Evolutionary conservation across 2,888 invertebrate genomes (phyloP).

Genomic region (Oithona nana): DNA sequence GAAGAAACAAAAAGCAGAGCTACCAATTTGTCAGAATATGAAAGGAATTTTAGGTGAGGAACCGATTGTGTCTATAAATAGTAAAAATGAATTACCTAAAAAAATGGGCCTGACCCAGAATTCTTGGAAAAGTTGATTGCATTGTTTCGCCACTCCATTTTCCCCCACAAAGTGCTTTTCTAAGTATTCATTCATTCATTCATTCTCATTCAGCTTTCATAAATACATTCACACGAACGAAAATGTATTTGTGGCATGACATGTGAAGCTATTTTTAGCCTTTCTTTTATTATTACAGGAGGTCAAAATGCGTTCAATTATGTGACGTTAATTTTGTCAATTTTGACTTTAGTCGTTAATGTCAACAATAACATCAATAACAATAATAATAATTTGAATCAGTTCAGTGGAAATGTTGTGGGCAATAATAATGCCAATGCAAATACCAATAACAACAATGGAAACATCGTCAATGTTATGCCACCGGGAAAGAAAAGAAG

Average conservation of each 20-base stretch:
- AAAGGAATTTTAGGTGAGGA: not conserved
- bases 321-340: not conserved
- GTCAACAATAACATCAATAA: not conserved
- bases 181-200: too few relatives aligned
- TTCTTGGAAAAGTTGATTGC: too few relatives aligned
- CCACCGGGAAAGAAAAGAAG: not conserved
- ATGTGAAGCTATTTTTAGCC: too few relatives aligned
- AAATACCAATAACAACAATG: not conserved
- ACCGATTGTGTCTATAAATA: not conserved
- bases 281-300: not conserved
- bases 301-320: not conserved
- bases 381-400: not conserved
- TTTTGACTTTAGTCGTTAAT: not conserved
- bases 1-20: not conserved
- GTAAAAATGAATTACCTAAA: too few relatives aligned
- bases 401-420: not conserved
- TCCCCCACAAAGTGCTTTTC: too few relatives aligned
- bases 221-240: too few relatives aligned
- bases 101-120: too few relatives aligned
- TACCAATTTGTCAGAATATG: not conserved
- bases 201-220: too few relatives aligned
- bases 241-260: too few relatives aligned
- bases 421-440: not conserved
- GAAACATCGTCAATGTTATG: not conserved
- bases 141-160: too few relatives aligned